Conservation (phyloP, 1,140 invertebrate species). For the Luehdorfia chinensis region DNA sequence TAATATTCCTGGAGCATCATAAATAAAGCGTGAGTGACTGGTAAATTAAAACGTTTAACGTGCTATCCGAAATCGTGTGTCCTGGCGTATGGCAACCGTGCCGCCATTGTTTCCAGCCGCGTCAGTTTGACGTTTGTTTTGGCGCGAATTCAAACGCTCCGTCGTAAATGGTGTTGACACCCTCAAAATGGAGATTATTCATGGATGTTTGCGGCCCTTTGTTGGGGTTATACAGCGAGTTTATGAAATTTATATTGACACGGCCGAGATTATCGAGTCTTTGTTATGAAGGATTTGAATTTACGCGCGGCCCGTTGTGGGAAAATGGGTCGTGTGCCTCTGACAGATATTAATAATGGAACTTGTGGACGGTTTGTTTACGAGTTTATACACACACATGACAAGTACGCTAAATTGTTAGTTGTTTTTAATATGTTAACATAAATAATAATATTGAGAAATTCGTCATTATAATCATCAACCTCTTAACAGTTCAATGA, state of each 20-base stretch:
- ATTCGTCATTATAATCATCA: too few species aligned
- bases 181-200: slow-evolving; percentile 74
- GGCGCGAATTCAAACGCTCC: slow-evolving; percentile 52
- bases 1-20: too few species aligned
- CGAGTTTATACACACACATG: slow-evolving; percentile 10
- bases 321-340: slow-evolving; percentile 76
- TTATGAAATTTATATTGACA: slow-evolving; percentile 76
- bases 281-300: slow-evolving; percentile 67
- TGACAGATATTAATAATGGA: slow-evolving; percentile 73
- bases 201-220: slow-evolving; percentile 70
- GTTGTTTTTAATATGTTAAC: too few species aligned
- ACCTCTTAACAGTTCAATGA: too few species aligned
- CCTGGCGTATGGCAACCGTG: slow-evolving; percentile 25
- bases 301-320: slow-evolving; percentile 51
- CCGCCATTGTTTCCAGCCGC: slow-evolving; percentile 48
- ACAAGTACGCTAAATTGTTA: too few species aligned
- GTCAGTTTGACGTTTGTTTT: slow-evolving; percentile 67
- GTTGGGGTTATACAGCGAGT: slow-evolving; percentile 60
- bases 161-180: slow-evolving; percentile 69
- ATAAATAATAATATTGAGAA: too few species aligned
- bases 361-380: slow-evolving; percentile 25
- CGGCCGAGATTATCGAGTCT: slow-evolving; percentile 68
- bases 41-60: neutral
- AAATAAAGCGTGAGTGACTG: too few species aligned
- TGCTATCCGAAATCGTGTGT: slow-evolving; percentile 33